Evolutionary conservation across 2,888 invertebrate species (phyloP), one percentile per base, ranked within the genome.

Genomic region (Adela reaumurella): DNA sequence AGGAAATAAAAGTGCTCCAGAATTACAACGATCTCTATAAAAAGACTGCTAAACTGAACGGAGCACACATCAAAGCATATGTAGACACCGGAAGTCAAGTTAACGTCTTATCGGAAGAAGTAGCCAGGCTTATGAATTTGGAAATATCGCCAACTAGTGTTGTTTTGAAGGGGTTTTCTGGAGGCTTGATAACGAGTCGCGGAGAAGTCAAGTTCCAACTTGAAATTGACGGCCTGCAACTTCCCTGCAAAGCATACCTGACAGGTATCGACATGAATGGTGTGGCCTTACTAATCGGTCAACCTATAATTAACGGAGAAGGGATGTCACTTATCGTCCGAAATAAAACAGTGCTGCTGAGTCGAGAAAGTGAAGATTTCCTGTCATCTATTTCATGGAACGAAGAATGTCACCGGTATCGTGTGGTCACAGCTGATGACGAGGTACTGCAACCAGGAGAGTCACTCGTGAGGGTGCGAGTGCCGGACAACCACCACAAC

Each of bases 291-390:
- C 19, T 59, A 4, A 53, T 57, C 28, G 58, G 55, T 1, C 56
- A 59, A 42, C 58, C 58, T 1, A 42, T 59, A 1, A 57, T 56
- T 2, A 57, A 57, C 19, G 41, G n/a, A 3, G 47, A 56, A 1
- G 47, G 49, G 0, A 49, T 56, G 18, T 46, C 56, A 8, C 28
- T 54, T 1, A 43, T 46, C 1, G 56, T 51, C 10, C 16, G 20
- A 20, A 24, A 24, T 10, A 24, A 24, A 10, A 24, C 24, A 24
- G 24, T 24, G 24, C 10, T 24, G 24, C 24, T 24, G 5, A 24
- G 24, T 10, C 24, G 24, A 24, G 24, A 24, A 10, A 24, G 24
- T 6, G 24, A 24, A 24, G 24, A 24, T 24, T 24, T 24, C 24
- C 24, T 24, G 10, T 24, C 24, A 24, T 10, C 24, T 10, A 24